phyloP scores from a whole-genome alignment of 2,888 invertebrate genomes.

The Alitta virens region DNA sequence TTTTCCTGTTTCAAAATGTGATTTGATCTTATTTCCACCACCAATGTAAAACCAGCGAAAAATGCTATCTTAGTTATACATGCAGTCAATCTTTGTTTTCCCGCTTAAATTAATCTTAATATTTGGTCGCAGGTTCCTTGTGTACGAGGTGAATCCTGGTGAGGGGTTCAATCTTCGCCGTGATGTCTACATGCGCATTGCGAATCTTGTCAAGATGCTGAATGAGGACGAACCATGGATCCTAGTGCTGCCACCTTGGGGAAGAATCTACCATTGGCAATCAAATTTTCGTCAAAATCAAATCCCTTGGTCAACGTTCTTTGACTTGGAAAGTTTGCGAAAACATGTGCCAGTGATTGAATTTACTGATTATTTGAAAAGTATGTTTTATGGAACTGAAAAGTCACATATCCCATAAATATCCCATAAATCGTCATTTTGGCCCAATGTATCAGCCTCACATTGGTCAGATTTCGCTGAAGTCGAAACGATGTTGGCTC shows the following conservation, averaged over 20 bases:
- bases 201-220: conserved; percentile 75
- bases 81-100: too few relatives aligned
- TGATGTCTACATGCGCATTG: conserved; percentile 92
- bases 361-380: conserved; percentile 74
- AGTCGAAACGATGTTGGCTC: too few relatives aligned
- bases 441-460: too few relatives aligned
- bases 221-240: conserved; percentile 59
- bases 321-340: conserved; percentile 76
- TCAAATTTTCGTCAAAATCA: conserved; percentile 60
- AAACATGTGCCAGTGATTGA: conserved; percentile 83
- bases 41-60: too few relatives aligned
- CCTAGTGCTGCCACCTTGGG: conserved; percentile 90
- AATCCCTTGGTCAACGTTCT: conserved; percentile 80
- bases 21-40: too few relatives aligned
- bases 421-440: too few relatives aligned
- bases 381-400: too few relatives aligned
- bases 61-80: too few relatives aligned
- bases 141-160: conserved; percentile 91
- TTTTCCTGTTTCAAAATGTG: too few relatives aligned
- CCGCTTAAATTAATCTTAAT: too few relatives aligned
- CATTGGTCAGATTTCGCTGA: too few relatives aligned
- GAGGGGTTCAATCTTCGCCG: conserved; percentile 96
- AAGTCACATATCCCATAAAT: too few relatives aligned
- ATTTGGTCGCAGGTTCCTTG: conserved; percentile 71
- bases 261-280: conserved; percentile 85